Conservation (phyloP, 2,797 vertebrate genomes). For the Muscicapa comitata region DNA sequence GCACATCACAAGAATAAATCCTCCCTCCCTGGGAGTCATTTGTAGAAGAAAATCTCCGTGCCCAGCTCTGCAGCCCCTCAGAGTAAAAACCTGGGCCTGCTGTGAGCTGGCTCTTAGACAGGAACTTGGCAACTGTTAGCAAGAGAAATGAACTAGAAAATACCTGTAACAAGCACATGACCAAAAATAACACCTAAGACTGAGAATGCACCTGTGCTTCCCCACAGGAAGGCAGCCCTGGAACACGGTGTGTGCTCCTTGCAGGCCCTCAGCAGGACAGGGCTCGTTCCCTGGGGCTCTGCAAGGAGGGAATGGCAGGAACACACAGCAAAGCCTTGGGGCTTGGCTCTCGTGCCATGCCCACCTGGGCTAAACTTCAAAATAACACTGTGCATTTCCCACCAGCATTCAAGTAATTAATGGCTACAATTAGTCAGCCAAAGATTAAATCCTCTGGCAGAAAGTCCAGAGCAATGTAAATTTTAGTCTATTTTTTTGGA, state of each 20-base stretch:
- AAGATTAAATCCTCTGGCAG: background rate
- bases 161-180: background rate
- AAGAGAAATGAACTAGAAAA: slow-evolving; percentile 33
- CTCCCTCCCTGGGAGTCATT: background rate
- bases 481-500: background rate
- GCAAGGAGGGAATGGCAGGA: rapidly evolving
- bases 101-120: background rate
- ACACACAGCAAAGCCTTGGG: background rate
- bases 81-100: background rate
- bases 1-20: background rate
- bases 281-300: background rate
- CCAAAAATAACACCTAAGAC: background rate
- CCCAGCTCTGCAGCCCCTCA: background rate
- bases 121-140: background rate
- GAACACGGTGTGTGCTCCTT: background rate
- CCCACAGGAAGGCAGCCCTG: background rate
- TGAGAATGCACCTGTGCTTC: background rate
- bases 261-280: background rate
- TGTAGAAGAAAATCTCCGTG: background rate
- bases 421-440: background rate
- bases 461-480: background rate
- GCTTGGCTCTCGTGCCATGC: background rate
- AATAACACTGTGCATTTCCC: background rate
- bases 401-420: background rate
- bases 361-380: background rate